These are phyloP conservation scores for Eretmochelys imbricata DNA, from an alignment of 2,113 vertebrate species.

Conservation along the genomic window DNA sequence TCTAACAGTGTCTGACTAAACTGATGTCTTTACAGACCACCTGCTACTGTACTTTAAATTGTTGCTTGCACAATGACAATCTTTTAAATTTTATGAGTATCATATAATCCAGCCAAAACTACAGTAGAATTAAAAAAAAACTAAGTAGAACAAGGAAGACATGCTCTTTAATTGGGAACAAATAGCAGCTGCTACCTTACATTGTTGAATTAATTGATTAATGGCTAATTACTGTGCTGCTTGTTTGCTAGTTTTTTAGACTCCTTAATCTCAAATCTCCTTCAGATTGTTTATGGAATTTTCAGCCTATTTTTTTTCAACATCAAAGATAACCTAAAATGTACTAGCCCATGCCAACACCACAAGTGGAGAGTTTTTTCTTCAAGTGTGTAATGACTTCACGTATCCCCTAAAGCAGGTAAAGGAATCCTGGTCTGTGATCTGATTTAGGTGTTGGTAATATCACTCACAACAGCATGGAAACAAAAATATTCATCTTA, in stretches of 20 bases:
- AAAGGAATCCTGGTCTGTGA: not conserved
- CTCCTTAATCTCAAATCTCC: not conserved
- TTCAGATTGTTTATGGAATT: not conserved
- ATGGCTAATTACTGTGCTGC: not conserved
- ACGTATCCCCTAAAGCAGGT: not conserved
- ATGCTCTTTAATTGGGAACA: slow-evolving; percentile 29
- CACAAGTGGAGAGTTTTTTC: not conserved
- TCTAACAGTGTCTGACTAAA: not conserved
- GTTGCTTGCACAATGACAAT: not conserved
- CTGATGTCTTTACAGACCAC: not conserved
- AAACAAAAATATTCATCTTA: not conserved
- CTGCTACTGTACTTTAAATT: not conserved
- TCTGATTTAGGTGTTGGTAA: not conserved
- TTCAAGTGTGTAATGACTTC: not conserved
- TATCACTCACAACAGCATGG: not conserved
- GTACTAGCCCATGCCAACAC: not conserved
- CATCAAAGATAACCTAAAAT: not conserved
- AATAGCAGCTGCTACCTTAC: slow-evolving; percentile 30
- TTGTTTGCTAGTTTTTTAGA: not conserved
- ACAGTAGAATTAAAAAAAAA: slow-evolving; percentile 17
- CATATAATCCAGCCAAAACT: not conserved
- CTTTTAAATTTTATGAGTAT: not conserved
- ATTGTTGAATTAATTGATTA: slow-evolving; percentile 33
- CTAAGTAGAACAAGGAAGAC: not conserved
- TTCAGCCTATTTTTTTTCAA: not conserved